Evolutionary conservation across 2,113 vertebrate species (phyloP).

Genomic region (Oncorhynchus keta): DNA sequence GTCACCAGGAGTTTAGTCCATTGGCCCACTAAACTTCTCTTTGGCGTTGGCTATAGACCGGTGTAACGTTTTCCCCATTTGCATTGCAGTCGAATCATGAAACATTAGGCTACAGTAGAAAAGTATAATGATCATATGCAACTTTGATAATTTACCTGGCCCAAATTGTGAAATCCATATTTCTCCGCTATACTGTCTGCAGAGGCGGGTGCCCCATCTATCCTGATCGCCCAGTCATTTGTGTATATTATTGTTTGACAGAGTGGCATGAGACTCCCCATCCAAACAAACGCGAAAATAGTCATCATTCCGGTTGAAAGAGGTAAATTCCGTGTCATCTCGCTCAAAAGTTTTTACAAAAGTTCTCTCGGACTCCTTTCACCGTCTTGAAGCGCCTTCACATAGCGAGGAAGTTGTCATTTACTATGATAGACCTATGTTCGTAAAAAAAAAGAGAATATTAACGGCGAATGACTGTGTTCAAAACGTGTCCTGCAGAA

Average conservation of each 20-base stretch:
- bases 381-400: neutral
- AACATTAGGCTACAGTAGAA: too few relatives aligned
- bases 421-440: neutral
- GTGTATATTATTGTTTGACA: constrained; percentile 82
- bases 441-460: neutral
- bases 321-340: neutral
- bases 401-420: constrained; percentile 23
- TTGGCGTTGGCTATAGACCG: too few relatives aligned
- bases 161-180: constrained; percentile 89
- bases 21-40: too few relatives aligned
- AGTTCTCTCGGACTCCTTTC: neutral
- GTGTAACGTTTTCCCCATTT: too few relatives aligned
- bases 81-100: too few relatives aligned
- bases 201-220: constrained; percentile 76
- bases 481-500: neutral
- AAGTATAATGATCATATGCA: too few relatives aligned
- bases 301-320: constrained; percentile 29
- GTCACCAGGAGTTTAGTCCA: too few relatives aligned
- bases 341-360: constrained; percentile 3
- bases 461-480: neutral
- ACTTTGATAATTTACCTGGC: constrained; percentile 37
- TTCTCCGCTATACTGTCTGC: constrained; percentile 85
- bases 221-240: constrained; percentile 91
- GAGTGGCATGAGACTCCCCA: constrained; percentile 76
- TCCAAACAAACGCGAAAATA: constrained; percentile 60